Evolutionary conservation across 2,888 invertebrate species (phyloP).

Genomic region (Temnothorax ravouxi): DNA sequence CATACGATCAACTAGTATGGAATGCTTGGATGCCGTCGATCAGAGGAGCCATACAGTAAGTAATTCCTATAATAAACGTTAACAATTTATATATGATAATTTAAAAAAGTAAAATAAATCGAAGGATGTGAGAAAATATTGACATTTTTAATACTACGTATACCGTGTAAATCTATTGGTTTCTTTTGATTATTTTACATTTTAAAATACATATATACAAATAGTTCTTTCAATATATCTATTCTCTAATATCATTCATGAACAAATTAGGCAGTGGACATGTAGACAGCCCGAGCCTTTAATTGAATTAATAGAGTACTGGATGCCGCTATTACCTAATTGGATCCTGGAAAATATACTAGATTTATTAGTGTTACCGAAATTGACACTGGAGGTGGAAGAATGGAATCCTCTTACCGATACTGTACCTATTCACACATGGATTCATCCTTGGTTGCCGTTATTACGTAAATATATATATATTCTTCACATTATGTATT

Average conservation of each 20-base stretch:
- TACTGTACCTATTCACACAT: constrained; percentile 97
- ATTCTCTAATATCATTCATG: constrained; percentile 50
- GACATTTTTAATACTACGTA: not conserved
- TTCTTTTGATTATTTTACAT: not conserved
- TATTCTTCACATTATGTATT: not conserved
- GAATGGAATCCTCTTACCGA: constrained; percentile 98
- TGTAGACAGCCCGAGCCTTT: constrained; percentile 93
- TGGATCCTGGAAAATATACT: constrained; percentile 95
- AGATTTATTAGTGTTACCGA: constrained; percentile 94
- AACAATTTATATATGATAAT: constrained; percentile 22
- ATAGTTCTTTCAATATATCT: constrained; percentile 64
- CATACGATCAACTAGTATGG: constrained; percentile 95
- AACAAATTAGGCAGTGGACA: constrained; percentile 91
- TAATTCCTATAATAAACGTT: not conserved
- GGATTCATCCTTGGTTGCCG: constrained; percentile 99
- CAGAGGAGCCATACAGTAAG: constrained; percentile 90
- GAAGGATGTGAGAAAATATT: not conserved
- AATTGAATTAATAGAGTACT: constrained; percentile 92
- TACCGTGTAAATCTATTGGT: not conserved
- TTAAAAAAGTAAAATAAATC: not conserved
- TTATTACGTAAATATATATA: constrained; percentile 89
- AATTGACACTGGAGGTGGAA: constrained; percentile 91
- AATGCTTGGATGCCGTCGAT: constrained; percentile 96
- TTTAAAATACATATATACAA: not conserved
- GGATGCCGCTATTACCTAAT: constrained; percentile 93